phyloP scores from a whole-genome alignment of 2,888 invertebrate genomes.

The Euproctis similis region DNA sequence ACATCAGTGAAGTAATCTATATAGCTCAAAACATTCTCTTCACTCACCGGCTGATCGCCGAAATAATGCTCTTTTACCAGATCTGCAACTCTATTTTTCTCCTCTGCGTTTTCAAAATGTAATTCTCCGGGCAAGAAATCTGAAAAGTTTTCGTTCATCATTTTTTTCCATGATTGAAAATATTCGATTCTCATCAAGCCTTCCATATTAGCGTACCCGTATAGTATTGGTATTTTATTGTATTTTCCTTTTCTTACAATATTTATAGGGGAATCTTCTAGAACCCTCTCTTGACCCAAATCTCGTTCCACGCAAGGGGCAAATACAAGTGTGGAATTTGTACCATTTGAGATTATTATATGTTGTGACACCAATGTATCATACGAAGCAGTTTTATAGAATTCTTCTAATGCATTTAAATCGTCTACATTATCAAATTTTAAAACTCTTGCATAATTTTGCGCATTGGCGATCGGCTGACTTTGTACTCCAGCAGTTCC shows the following conservation, averaged over 20 bases:
- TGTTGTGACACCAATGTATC: slow-evolving; percentile 1
- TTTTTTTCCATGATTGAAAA: slow-evolving; percentile 29
- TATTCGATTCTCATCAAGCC: slow-evolving; percentile 18
- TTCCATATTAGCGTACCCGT: slow-evolving; percentile 40
- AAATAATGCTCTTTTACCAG: slow-evolving; percentile 36
- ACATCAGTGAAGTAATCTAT: slow-evolving; percentile 44
- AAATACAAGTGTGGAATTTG: slow-evolving; percentile 13
- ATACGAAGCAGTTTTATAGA: slow-evolving; percentile 2
- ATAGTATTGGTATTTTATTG: slow-evolving; percentile 35
- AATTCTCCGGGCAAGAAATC: slow-evolving; percentile 37
- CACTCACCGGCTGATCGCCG: slow-evolving; percentile 20
- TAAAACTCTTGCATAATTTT: slow-evolving; percentile 23
- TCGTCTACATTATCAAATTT: slow-evolving; percentile 26
- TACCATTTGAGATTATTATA: not conserved
- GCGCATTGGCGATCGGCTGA: slow-evolving; percentile 34
- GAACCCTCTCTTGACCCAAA: slow-evolving; percentile 24
- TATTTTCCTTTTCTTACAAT: slow-evolving; percentile 32
- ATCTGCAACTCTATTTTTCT: slow-evolving; percentile 26
- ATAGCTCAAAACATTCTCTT: slow-evolving; percentile 17
- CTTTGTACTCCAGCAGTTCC: slow-evolving; percentile 25
- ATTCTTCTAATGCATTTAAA: slow-evolving; percentile 26
- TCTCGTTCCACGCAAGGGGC: slow-evolving; percentile 31
- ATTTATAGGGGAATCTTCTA: slow-evolving; percentile 32
- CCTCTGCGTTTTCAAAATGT: slow-evolving; percentile 23
- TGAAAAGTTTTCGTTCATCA: slow-evolving; percentile 37